These are phyloP conservation scores for Psix sp. DNA, from an alignment of 1,140 invertebrate genomes.

Conservation along the genomic window DNA sequence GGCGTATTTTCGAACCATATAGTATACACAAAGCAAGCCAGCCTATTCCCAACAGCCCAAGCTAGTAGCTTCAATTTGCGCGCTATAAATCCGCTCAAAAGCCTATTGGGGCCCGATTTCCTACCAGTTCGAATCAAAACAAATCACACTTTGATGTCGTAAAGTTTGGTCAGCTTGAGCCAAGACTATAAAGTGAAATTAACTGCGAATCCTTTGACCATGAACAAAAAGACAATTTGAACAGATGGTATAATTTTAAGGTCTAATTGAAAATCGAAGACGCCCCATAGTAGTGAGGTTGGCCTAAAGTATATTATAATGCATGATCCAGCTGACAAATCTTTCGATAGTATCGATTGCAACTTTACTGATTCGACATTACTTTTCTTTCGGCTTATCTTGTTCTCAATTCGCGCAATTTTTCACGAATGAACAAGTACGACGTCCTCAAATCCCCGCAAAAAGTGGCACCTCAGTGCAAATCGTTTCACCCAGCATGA, in stretches of 20 bases:
- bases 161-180: constrained; percentile 1
- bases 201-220: constrained; percentile 1
- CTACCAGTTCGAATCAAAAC: constrained; percentile 24
- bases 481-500: neutral
- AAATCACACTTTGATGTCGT: constrained; percentile 11
- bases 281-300: no score
- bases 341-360: constrained; percentile 12
- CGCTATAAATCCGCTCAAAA: neutral
- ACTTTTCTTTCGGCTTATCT: constrained; percentile 4
- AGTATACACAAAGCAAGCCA: constrained; percentile 1
- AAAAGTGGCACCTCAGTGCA: neutral
- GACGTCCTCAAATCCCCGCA: constrained; percentile 4
- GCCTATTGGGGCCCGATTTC: neutral
- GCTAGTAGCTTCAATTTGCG: neutral
- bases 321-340: constrained; percentile 27
- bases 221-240: constrained; percentile 19
- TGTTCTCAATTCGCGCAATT: constrained; percentile 9
- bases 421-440: constrained; percentile 15
- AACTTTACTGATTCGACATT: constrained; percentile 29
- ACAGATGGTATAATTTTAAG: no score
- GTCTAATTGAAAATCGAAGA: constrained; percentile 36
- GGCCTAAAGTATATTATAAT: constrained; percentile 23
- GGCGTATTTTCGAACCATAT: constrained; percentile 1
- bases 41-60: no score
- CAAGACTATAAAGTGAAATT: constrained; percentile 24